Percentiles rank a stretch among this genome's conserved stretches.
Evolutionary conservation across 2,113 vertebrate genomes (phyloP).

Genomic region (Odontesthes bonariensis): DNA sequence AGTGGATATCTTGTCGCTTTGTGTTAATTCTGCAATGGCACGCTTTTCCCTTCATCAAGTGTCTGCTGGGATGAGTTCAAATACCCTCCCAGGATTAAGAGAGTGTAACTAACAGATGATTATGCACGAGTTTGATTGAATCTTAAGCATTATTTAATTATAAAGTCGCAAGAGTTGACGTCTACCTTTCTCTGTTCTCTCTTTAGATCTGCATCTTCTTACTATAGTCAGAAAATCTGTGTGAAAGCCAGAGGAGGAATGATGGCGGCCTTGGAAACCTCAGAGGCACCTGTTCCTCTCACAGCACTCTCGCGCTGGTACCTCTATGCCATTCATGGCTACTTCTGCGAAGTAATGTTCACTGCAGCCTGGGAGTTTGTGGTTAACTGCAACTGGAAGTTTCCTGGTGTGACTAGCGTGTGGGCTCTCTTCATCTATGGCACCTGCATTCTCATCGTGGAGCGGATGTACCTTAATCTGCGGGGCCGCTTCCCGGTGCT

Average conservation of each 20-base stretch:
- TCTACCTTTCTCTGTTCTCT: constrained; percentile 1
- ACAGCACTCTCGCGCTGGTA: constrained; percentile 96
- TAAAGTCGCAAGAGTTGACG: not conserved
- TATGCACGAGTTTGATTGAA: not conserved
- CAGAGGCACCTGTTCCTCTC: constrained; percentile 89
- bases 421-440: constrained; percentile 99
- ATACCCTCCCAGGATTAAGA: too few relatives aligned
- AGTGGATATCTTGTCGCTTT: not conserved
- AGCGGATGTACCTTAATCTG: constrained; percentile 94
- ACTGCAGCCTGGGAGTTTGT: constrained; percentile 98
- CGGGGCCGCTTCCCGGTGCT: constrained; percentile 88
- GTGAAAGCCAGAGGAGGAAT: constrained; percentile 15
- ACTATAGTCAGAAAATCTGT: not conserved
- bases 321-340: constrained; percentile 97
- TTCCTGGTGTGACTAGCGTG: constrained; percentile 96
- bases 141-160: not conserved
- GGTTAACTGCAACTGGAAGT: constrained; percentile 97
- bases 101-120: too few relatives aligned
- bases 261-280: constrained; percentile 69
- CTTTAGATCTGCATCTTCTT: constrained; percentile 38
- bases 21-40: too few relatives aligned
- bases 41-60: too few relatives aligned
- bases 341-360: constrained; percentile 99
- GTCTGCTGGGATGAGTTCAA: too few relatives aligned
- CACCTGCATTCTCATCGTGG: constrained; percentile 97